Conservation (phyloP, 1,140 invertebrate species). For the Drosophila truncata region DNA sequence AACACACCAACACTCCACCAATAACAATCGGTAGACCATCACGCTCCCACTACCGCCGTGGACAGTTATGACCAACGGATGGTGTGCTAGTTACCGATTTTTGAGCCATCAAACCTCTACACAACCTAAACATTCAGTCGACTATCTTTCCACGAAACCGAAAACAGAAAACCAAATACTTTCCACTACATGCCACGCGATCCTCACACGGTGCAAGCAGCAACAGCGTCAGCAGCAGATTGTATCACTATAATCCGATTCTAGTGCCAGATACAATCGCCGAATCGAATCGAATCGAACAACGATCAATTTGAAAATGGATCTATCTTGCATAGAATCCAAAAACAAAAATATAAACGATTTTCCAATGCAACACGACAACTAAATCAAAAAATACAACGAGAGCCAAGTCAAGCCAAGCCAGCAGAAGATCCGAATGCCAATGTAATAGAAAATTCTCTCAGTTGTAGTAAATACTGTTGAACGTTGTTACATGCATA, state of each 20-base stretch:
- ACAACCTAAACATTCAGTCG: conserved; percentile 59
- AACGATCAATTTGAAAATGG: conserved; percentile 39
- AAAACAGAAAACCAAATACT: conserved; percentile 38
- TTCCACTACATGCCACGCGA: conserved; percentile 50
- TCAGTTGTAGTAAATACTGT: conserved; percentile 36
- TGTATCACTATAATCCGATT: conserved; percentile 35
- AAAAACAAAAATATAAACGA: conserved; percentile 13
- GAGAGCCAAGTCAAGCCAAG: conserved; percentile 7
- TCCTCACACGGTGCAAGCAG: conserved; percentile 43
- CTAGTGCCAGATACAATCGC: conserved; percentile 35
- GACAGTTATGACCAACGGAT: conserved; percentile 81
- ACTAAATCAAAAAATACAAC: conserved; percentile 13
- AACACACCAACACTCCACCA: conserved; percentile 23
- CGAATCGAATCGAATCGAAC: conserved; percentile 38
- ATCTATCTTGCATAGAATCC: conserved; percentile 36
- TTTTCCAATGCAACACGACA: conserved; percentile 33
- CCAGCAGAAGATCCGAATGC: conserved; percentile 24
- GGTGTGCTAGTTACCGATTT: conserved; percentile 84
- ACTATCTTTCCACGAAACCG: conserved; percentile 62
- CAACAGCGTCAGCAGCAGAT: conserved; percentile 37
- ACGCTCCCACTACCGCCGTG: conserved; percentile 83
- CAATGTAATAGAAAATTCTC: conserved; percentile 41
- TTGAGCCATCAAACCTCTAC: conserved; percentile 46
- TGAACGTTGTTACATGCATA: conserved; percentile 40
- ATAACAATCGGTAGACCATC: conserved; percentile 75